phyloP scores from a whole-genome alignment of 2,113 vertebrate species.

The Pseudopodoces humilis region DNA sequence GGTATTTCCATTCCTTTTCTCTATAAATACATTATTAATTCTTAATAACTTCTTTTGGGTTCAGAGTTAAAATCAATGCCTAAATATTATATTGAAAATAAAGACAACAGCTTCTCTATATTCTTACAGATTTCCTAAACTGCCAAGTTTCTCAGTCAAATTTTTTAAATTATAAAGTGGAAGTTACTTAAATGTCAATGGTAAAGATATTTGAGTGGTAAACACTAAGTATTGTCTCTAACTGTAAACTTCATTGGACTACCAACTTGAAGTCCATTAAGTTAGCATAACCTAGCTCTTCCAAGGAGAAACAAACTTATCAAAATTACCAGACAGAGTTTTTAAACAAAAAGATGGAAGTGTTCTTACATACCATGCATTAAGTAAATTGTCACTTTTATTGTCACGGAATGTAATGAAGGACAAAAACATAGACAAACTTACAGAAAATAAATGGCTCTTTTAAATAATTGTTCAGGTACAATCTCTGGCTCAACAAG shows the following conservation, averaged over 20 bases:
- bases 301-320: not conserved
- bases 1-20: not conserved
- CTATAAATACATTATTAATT: not conserved
- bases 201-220: not conserved
- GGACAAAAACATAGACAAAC: not conserved
- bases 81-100: not conserved
- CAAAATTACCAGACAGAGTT: not conserved
- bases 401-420: not conserved
- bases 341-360: not conserved
- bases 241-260: not conserved
- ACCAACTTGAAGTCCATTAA: not conserved
- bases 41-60: not conserved
- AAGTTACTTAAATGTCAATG: not conserved
- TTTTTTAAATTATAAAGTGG: not conserved
- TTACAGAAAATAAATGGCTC: not conserved
- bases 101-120: not conserved
- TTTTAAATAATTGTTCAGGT: not conserved
- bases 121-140: not conserved
- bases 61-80: not conserved
- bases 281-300: not conserved
- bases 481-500: not conserved
- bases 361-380: not conserved
- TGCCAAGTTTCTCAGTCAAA: not conserved
- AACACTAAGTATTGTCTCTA: not conserved
- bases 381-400: not conserved